Evolutionary conservation across 2,113 vertebrate genomes (phyloP), one percentile per base, ranked within the genome.

Genomic region (Galbula dea): DNA sequence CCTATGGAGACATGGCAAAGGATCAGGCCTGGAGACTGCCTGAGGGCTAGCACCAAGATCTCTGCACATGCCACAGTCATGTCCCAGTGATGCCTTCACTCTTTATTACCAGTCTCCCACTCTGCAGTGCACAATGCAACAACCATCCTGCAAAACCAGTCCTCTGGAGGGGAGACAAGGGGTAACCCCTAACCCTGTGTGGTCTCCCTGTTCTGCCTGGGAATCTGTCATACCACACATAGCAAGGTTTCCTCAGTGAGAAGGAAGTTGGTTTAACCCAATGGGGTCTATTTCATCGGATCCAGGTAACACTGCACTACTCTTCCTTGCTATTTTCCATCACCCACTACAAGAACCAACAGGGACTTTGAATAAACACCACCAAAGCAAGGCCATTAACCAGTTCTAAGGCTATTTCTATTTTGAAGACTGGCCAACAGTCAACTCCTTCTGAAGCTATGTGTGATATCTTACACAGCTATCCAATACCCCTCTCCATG

Each of bases 171-270:
- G 8, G 41, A 41, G 27, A 7, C 1, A 9, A 59, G 14, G 15
- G 26, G 11, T 37, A 59, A 6, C 10, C 36, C 23, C 36, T 7
- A 41, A 2, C 36, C 37, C 41, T 9, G 0, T 2, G 1, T 0
- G 6, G 41, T 74, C 37, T 81, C 18, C 48, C n/a, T 2, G 0
- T 24, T 52, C 18, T 61, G 51, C 34, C 46, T 41, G 39, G 36
- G 10, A 3, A 6, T 16, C 75, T 63, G 22, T 21, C 6, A 3
- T n/a, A 52, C 37, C 63, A 24, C 55, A 21, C 9, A 1, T 49
- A 83, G 22, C 45, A 51, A 51, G 76, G 9, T 67, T 71, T 87
- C n/a, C n/a, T 86, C 59, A 20, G 4, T 11, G 26, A 34, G 34
- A 77, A 76, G 24, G 11, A 73, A 12, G 17, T 4, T 13, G 29